A percentile compares a stretch with the other conserved stretches of the same genome.
Evolutionary conservation across 92 coral and sea anemone genomes (phyloP).

Genomic region (Porites divaricata): DNA sequence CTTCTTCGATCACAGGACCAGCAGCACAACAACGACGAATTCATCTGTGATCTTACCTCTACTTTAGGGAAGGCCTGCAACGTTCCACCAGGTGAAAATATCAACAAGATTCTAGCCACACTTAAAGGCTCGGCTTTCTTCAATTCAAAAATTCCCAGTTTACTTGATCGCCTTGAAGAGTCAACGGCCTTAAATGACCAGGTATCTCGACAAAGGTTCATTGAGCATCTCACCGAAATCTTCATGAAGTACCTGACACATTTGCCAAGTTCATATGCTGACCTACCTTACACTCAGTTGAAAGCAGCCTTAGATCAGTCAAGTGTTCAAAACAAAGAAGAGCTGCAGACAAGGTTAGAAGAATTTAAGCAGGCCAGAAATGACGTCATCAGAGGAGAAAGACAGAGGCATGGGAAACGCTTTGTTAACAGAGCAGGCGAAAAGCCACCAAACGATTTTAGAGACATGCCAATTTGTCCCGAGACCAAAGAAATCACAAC

Average conservation of each 20-base stretch:
- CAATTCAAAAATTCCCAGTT: conserved; percentile 5
- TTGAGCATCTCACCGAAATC: conserved; percentile 30
- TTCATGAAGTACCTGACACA: conserved; percentile 54
- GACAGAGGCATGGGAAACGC: conserved; percentile 20
- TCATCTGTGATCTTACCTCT: conserved; percentile 36
- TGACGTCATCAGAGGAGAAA: conserved; percentile 46
- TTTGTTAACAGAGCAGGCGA: background rate
- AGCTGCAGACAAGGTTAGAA: conserved; percentile 27
- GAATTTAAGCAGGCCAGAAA: conserved; percentile 55
- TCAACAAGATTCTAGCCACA: conserved; percentile 32
- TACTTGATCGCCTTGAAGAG: conserved; percentile 25
- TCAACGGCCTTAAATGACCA: background rate
- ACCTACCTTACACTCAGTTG: conserved; percentile 56
- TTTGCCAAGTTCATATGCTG: conserved; percentile 66
- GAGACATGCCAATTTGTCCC: conserved; percentile 74
- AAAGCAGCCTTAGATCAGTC: conserved; percentile 33
- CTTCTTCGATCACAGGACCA: conserved; percentile 25
- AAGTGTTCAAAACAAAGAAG: conserved; percentile 10
- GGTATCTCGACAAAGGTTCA: background rate
- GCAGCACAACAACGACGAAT: conserved; percentile 34
- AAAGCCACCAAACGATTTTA: conserved; percentile 73
- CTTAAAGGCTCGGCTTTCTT: conserved; percentile 43
- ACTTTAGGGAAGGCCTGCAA: conserved; percentile 40
- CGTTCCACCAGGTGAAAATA: conserved; percentile 27
- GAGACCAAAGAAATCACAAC: conserved; percentile 61